Base-by-base conservation (phyloP, 2,888 invertebrate species). In the Byasa hedistus region DNA sequence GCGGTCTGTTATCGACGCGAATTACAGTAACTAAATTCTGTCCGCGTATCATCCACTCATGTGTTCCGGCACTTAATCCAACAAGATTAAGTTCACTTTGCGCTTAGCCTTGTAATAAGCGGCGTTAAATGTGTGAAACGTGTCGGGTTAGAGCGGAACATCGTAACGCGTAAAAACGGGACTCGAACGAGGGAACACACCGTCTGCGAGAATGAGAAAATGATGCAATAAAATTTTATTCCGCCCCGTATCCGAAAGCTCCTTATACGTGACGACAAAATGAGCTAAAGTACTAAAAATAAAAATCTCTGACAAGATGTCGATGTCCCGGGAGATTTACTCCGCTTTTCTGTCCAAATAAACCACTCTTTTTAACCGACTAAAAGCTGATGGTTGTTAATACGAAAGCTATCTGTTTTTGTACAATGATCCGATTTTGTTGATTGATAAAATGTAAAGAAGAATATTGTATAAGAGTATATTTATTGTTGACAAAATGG, bases 171-270 rank as follows among this genome's bases (percentile, higher is more conserved):
- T 63, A 60, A 67, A 67, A 67, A 67, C 54, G 66, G 61, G 55
- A 54, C 62, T 59, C 56, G 59, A 63, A 67, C 59, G 59, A 44
- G 70, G 66, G 70, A 75, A 71, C 71, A 71, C 68, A 69, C 72
- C 75, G 71, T 74, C 72, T 72, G 69, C 71, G 57, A 69, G 71
- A 72, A 72, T 73, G 72, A 63, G 73, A 70, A 72, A 72, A 75
- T 71, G 74, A 73, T 73, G 68, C 70, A 69, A 74, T 76, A 75
- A 76, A 76, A 75, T 73, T 76, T 75, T 75, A 76, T 76, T 71
- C 69, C 64, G 69, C 63, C 64, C 71, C 72, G 69, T 71, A 73
- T 71, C 68, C 69, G 61, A 66, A 68, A 68, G 61, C 55, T 66
- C 57, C 52, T 66, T 62, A 67, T 67, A 63, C 59, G 63, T 67